Percentiles rank a stretch among this genome's conserved stretches.
Evolutionary conservation across 2,888 invertebrate species (phyloP).

Genomic region (Notocelia uddmanniana): DNA sequence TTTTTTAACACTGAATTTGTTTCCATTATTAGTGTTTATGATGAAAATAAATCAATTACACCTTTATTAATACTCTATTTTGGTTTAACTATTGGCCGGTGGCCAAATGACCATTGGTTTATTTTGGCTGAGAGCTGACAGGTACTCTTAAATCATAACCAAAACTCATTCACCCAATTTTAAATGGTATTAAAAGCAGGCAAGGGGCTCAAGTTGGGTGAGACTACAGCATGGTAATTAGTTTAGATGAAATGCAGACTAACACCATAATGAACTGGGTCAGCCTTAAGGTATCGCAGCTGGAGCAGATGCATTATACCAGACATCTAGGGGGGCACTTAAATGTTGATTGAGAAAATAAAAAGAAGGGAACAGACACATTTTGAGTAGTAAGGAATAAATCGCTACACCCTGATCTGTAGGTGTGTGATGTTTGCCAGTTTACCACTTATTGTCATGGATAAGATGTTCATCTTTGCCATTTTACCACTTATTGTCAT

Average conservation of each 20-base stretch:
- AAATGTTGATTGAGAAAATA: too few species aligned
- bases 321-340: too few species aligned
- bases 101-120: constrained; percentile 36
- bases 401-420: too few species aligned
- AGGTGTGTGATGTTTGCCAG: too few species aligned
- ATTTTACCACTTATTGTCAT: too few species aligned
- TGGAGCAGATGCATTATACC: too few species aligned
- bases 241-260: background rate
- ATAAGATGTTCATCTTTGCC: too few species aligned
- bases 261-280: too few species aligned
- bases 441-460: too few species aligned
- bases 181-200: constrained; percentile 17
- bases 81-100: constrained; percentile 23
- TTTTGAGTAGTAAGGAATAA: too few species aligned
- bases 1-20: background rate
- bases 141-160: constrained; percentile 25
- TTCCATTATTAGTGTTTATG: background rate
- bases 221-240: background rate
- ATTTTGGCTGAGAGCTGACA: constrained; percentile 26
- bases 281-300: too few species aligned
- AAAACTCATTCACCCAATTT: constrained; percentile 28
- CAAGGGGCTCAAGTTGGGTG: background rate
- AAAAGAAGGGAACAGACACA: too few species aligned
- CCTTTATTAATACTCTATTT: constrained; percentile 24
- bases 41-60: constrained; percentile 6